These are phyloP conservation scores for Megaustenia siamemsis DNA, from an alignment of 2,888 invertebrate species.

Conservation along the genomic window DNA sequence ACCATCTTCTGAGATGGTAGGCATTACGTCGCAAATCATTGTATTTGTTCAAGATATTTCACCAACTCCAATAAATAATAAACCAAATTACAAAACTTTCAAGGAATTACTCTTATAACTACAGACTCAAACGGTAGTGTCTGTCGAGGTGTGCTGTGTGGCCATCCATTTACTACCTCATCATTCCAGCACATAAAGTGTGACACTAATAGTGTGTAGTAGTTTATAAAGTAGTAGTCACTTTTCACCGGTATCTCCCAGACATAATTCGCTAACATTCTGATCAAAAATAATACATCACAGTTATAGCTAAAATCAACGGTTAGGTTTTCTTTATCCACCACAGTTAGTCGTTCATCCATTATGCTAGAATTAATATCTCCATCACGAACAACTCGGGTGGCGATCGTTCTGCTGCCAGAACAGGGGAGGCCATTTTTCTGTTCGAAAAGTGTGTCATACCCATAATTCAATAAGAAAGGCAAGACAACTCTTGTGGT, in stretches of 20 bases:
- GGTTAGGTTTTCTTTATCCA: neutral
- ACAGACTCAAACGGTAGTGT: no score
- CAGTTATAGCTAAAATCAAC: neutral
- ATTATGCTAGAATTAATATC: neutral
- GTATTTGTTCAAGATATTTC: constrained; percentile 83
- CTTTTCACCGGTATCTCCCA: no score
- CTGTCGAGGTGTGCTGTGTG: no score
- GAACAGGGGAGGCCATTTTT: constrained; percentile 76
- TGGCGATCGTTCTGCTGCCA: constrained; percentile 75
- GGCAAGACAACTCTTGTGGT: constrained; percentile 45
- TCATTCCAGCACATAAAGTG: no score
- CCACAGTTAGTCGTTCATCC: neutral
- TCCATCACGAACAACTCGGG: constrained; percentile 54
- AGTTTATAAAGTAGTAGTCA: no score
- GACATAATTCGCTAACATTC: no score
- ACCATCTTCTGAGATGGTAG: constrained; percentile 97
- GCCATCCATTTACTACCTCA: no score
- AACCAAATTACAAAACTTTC: no score
- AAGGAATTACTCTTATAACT: no score
- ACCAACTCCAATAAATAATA: neutral
- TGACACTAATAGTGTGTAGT: no score
- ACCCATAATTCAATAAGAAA: constrained; percentile 73
- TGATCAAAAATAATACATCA: no score
- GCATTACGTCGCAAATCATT: constrained; percentile 99
- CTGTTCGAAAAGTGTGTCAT: constrained; percentile 76